Evolutionary conservation across 2,797 vertebrate species (phyloP).

Genomic region (Gymnocypris eckloni): DNA sequence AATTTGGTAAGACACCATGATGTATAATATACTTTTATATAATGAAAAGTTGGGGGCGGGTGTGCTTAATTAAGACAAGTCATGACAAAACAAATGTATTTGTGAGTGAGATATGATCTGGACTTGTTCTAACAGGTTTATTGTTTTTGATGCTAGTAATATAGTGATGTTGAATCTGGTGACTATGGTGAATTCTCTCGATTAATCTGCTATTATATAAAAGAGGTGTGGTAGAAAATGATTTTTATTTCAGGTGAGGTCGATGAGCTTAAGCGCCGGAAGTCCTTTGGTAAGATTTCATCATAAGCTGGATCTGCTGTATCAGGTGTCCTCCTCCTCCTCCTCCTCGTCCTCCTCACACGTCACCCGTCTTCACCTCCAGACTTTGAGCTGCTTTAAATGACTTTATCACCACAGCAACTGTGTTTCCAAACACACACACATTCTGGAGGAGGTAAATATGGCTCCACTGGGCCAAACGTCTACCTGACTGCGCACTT

Average conservation of each 20-base stretch:
- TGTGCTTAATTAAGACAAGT: neutral
- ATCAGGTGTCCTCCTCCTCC: neutral
- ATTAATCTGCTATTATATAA: neutral
- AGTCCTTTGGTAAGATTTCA: neutral
- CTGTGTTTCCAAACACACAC: slow-evolving; percentile 55
- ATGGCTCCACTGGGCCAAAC: slow-evolving; percentile 54
- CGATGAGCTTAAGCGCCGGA: neutral
- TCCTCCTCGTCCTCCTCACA: no score
- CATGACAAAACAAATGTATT: neutral
- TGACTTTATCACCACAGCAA: slow-evolving; percentile 67
- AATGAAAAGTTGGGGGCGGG: neutral
- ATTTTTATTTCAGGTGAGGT: neutral
- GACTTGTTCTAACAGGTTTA: neutral
- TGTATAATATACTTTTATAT: neutral
- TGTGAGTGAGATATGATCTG: neutral
- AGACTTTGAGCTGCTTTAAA: slow-evolving; percentile 67
- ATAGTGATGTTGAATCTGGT: neutral
- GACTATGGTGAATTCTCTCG: neutral
- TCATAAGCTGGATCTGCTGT: neutral
- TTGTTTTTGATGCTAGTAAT: neutral
- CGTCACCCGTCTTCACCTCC: slow-evolving; percentile 48
- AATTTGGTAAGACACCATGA: neutral
- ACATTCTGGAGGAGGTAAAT: slow-evolving; percentile 63
- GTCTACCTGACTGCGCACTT: slow-evolving; percentile 61
- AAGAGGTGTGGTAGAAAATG: neutral